These are phyloP conservation scores for Turdus rufiventris DNA, from an alignment of 2,113 vertebrate species.

Conservation along the genomic window DNA sequence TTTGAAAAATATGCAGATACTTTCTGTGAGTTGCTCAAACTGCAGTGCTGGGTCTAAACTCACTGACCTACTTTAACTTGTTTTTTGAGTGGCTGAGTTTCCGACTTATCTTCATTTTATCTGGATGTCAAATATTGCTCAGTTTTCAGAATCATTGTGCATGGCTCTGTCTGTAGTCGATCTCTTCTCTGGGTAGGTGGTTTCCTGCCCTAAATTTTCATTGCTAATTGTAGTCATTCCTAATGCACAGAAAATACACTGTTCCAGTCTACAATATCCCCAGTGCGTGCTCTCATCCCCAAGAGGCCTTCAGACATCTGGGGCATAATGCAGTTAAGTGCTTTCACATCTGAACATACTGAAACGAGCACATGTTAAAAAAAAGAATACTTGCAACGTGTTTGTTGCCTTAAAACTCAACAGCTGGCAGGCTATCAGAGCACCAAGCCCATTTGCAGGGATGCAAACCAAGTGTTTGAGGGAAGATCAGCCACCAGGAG, in stretches of 20 bases:
- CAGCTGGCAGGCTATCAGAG: not conserved
- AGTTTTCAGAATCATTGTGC: slow-evolving; percentile 33
- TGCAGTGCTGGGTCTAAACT: slow-evolving; percentile 27
- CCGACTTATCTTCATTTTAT: slow-evolving; percentile 27
- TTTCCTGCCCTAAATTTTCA: slow-evolving; percentile 46
- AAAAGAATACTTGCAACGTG: not conserved
- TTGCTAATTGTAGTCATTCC: not conserved
- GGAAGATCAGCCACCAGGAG: not conserved
- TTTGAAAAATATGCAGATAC: slow-evolving; percentile 48
- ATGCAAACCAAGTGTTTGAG: not conserved
- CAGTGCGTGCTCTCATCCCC: not conserved
- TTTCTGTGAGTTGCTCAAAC: slow-evolving; percentile 11
- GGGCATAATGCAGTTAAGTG: not conserved
- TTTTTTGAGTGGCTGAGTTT: slow-evolving; percentile 8
- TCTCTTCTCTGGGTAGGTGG: slow-evolving; percentile 2
- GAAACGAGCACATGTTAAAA: not conserved
- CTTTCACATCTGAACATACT: not conserved
- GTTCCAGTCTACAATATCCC: not conserved
- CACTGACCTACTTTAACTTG: slow-evolving; percentile 52
- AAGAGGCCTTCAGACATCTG: not conserved
- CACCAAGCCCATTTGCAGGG: not conserved
- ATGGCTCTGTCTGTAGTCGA: not conserved
- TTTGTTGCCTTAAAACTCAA: not conserved
- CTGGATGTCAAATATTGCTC: slow-evolving; percentile 1
- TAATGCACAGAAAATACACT: not conserved